Conservation (phyloP, 2,113 vertebrate genomes). For the Synchiropus splendidus region DNA sequence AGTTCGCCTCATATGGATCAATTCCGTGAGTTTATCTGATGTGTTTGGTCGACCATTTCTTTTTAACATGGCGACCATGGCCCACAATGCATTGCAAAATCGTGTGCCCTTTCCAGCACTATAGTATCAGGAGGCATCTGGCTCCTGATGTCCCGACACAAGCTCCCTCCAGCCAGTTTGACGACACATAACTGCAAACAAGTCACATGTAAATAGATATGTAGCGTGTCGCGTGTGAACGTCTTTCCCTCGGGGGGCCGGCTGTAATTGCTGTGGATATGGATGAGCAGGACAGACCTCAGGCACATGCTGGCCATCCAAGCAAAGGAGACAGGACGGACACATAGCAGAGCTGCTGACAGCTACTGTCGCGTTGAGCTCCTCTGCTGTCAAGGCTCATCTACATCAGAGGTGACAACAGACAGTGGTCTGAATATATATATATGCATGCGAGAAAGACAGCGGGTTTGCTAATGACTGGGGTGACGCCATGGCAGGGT, state of each 20-base stretch:
- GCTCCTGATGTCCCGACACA: too few species aligned
- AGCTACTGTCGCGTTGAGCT: conserved; percentile 33
- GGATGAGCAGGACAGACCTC: conserved; percentile 40
- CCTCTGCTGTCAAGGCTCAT: conserved; percentile 38
- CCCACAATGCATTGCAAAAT: too few species aligned
- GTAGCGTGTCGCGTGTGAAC: conserved; percentile 34
- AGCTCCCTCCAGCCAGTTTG: too few species aligned
- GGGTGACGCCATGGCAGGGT: conserved; percentile 18
- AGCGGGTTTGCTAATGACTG: conserved; percentile 36
- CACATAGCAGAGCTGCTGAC: conserved; percentile 39
- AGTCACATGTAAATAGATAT: not conserved
- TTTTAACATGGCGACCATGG: too few species aligned
- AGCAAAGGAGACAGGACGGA: conserved; percentile 26
- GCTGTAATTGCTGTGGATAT: conserved; percentile 40
- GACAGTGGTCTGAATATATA: conserved; percentile 7
- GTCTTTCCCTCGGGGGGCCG: conserved; percentile 18
- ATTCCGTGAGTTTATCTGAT: too few species aligned
- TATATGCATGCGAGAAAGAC: conserved; percentile 11
- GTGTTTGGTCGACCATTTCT: too few species aligned
- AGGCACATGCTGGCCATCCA: conserved; percentile 52
- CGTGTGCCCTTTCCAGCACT: too few species aligned
- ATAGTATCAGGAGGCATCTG: too few species aligned
- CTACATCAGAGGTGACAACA: conserved; percentile 41
- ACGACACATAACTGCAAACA: not conserved
- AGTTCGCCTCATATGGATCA: too few species aligned